Evolutionary conservation across 2,797 vertebrate genomes (phyloP), one percentile per base, ranked within the genome.

Genomic region (Adrianichthys oophorus): DNA sequence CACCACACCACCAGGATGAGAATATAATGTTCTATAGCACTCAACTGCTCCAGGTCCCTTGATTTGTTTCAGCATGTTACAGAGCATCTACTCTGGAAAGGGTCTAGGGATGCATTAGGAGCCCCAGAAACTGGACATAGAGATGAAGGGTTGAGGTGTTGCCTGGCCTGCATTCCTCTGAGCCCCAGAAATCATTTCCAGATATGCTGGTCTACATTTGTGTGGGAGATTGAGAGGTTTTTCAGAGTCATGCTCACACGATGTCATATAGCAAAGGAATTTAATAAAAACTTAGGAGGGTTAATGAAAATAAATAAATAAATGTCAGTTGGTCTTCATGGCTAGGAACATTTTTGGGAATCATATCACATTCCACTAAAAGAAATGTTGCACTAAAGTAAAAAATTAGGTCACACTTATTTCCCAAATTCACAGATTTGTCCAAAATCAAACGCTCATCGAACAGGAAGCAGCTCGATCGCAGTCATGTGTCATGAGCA

Each of bases 21-120:
- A 94, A 95, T 95, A 94, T 94, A 95, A 95, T 94, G 95, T 95
- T 95, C 91, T 89, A 89, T 87, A 89, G 91, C 90, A 93, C 93
- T 93, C 93, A 95, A 96, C 95, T 94, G 94, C 94, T 97, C 91
- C 91, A 93, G 95, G 95, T 97, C 95, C 92, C 88, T 94, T 95
- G 93, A 96, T 97, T 97, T 95, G 94, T 94, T 94, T 92, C 89
- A 86, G 90, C 92, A 89, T 94, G 93, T 92, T 93, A 94, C 87
- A 48, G 72, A 74, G 76, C 29, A 67, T 91, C 90, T 91, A 93
- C 92, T 93, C 90, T 92, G 91, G 90, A 85, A 77, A 84, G 90
- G 91, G 91, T 93, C 92, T 92, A 90, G 93, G 94, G 93, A 94
- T 93, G 93, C 89, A 96, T 94, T 93, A 94, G 86, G 86, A 79